Conservation (phyloP, 2,888 invertebrate species). For the Cloeon dipterum region DNA sequence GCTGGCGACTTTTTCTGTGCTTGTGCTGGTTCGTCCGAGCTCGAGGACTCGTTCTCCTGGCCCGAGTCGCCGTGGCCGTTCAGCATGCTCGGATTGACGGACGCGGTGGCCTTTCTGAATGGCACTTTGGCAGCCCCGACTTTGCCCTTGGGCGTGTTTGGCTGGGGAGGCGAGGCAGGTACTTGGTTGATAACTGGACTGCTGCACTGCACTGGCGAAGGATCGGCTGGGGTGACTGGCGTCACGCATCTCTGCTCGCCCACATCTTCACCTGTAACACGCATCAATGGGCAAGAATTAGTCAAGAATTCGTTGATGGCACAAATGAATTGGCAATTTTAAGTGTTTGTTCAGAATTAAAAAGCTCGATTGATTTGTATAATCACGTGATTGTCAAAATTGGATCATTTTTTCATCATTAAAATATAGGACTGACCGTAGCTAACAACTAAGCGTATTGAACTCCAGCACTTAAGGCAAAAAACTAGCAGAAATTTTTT, state of each 20-base stretch:
- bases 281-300: too few species aligned
- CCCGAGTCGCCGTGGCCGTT: background rate
- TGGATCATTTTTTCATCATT: too few species aligned
- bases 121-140: background rate
- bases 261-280: constrained; percentile 7
- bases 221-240: background rate
- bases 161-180: background rate
- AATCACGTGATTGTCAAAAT: too few species aligned
- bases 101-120: background rate
- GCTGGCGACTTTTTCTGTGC: constrained; percentile 29
- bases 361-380: too few species aligned
- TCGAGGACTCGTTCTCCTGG: constrained; percentile 34
- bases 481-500: too few species aligned
- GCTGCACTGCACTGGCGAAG: background rate
- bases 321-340: too few species aligned
- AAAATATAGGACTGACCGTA: too few species aligned
- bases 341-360: too few species aligned
- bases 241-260: background rate
- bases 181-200: background rate
- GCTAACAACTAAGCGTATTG: too few species aligned
- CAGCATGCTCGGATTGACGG: background rate
- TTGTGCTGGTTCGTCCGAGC: constrained; percentile 25
- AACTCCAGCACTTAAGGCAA: too few species aligned
- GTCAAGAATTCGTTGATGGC: too few species aligned
- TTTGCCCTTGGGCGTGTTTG: background rate